Evolutionary conservation across 2,888 invertebrate genomes (phyloP).

Genomic region (Cerastoderma edule): DNA sequence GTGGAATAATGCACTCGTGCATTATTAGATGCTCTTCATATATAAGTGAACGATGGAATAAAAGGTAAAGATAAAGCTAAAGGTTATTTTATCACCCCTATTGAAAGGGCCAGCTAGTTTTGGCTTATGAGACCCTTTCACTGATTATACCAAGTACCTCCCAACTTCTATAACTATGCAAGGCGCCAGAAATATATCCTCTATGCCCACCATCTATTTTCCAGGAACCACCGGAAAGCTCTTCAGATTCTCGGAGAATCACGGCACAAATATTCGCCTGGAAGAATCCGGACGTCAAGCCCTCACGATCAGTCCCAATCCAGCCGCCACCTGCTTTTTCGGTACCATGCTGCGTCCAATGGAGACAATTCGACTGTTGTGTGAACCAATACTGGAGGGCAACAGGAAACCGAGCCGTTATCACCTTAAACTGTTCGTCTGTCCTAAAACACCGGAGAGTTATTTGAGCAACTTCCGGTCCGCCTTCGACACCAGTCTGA

Average conservation of each 20-base stretch:
- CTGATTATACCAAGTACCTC: too few relatives aligned
- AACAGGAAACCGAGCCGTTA: constrained; percentile 30
- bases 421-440: constrained; percentile 29
- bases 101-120: too few relatives aligned
- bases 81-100: too few relatives aligned
- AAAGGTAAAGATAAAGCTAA: too few relatives aligned
- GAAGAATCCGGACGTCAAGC: constrained; percentile 16
- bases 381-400: constrained; percentile 28
- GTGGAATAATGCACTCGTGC: too few relatives aligned
- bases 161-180: too few relatives aligned
- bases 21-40: too few relatives aligned
- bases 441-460: constrained; percentile 25
- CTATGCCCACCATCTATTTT: too few relatives aligned
- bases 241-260: constrained; percentile 26
- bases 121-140: too few relatives aligned
- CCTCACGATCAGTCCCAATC: constrained; percentile 14
- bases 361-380: constrained; percentile 19
- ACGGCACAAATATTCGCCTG: constrained; percentile 35
- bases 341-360: constrained; percentile 4
- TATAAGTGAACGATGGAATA: too few relatives aligned
- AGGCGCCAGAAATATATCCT: too few relatives aligned
- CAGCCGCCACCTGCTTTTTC: constrained; percentile 35
- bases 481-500: constrained; percentile 29
- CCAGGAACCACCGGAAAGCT: constrained; percentile 17
- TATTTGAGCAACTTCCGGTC: constrained; percentile 16